Evolutionary conservation across 2,797 vertebrate genomes (phyloP).

Genomic region (Leptoclinus maculatus): DNA sequence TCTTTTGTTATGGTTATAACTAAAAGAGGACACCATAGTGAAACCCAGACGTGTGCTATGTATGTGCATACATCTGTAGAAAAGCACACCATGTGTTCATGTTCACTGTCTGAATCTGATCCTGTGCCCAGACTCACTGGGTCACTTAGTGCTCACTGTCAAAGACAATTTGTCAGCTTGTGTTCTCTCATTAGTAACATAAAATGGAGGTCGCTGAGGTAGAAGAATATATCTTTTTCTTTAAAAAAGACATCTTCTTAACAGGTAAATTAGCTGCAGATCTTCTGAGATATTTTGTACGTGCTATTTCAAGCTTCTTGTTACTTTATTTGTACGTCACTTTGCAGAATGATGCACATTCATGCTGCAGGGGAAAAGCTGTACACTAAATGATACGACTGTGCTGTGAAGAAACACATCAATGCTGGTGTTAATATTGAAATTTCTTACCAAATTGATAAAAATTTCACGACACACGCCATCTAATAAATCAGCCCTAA

Average conservation of each 20-base stretch:
- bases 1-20: background rate
- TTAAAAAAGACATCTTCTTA: background rate
- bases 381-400: background rate
- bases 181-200: slow-evolving; percentile 1
- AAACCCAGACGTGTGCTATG: background rate
- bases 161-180: slow-evolving; percentile 12
- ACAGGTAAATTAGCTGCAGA: background rate
- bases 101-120: slow-evolving; percentile 50
- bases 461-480: background rate
- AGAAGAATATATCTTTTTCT: background rate
- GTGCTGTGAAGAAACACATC: background rate
- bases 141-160: slow-evolving; percentile 55
- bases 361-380: background rate
- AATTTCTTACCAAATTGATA: no score
- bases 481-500: no score
- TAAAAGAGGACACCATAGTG: background rate
- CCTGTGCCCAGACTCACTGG: slow-evolving; percentile 53
- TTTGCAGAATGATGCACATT: background rate
- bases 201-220: background rate
- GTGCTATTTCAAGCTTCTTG: background rate
- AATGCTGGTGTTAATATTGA: background rate
- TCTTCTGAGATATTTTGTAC: background rate
- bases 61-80: background rate
- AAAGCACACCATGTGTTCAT: slow-evolving; percentile 16
- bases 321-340: background rate